Base-by-base conservation (phyloP, 1,140 invertebrate species). In the Ceratina australensis region DNA sequence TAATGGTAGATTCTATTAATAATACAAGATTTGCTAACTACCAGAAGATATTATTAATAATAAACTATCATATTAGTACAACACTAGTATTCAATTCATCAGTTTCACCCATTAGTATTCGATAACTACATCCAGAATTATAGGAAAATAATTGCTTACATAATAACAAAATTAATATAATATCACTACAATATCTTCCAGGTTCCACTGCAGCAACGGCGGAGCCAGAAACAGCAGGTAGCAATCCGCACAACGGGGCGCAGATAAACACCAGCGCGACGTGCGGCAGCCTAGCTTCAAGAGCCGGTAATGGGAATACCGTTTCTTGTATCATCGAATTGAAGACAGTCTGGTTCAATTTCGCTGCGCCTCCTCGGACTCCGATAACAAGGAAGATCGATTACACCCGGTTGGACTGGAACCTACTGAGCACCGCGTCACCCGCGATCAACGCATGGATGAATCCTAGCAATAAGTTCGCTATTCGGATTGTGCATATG, bases 361-460 rank as follows among this genome's bases (percentile, higher is more conserved):
- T 99, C 93, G 98, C 98, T 22, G 98, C 98, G 0, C 98, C 98
- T 2, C 98, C 98, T 0, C 94, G 97, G 80, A 97, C 97, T 18
- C 97, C 98, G 0, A 98, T 98, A 50, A 98, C 98, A 0, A 94
- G 96, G 64, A 98, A 98, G 93, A 98, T 98, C 75, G 98, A 99
- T 90, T 98, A 97, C 87, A 99, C 98, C 0, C 95, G 97, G 84
- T 91, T 98, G 73, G 98, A 99, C 91, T 99, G 98, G 98, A 99
- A 99, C 93, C 92, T 99, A 22, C 90, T 99, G 26, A 98, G 97
- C 90, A 99, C 98, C 7, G 97, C 97, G 10, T 98, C 97, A 0
- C 98, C 98, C 0, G 97, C 98, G 0, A 99, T 99, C 75, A 98
- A 98, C 89, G 97, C 98, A 0, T 99, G 98, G 98, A 96, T 99